These are phyloP conservation scores for Telmatherina bonti DNA, from an alignment of 2,797 vertebrate species.

Conservation along the genomic window DNA sequence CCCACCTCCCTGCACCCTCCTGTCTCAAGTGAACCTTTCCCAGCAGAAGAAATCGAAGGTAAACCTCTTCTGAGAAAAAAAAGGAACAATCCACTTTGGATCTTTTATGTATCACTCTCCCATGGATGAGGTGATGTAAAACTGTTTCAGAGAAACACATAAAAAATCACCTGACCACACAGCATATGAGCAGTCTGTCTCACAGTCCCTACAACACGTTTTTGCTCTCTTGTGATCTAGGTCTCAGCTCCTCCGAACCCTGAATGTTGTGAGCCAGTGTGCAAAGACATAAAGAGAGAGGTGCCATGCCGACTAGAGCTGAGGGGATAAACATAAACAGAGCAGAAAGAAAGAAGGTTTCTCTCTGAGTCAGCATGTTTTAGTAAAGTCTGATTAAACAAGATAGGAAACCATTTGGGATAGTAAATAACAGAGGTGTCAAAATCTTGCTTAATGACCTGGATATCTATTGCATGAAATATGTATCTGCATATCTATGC, in stretches of 20 bases:
- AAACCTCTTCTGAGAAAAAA: constrained; percentile 62
- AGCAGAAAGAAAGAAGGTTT: constrained; percentile 55
- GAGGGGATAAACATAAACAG: constrained; percentile 72
- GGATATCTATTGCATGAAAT: constrained; percentile 71
- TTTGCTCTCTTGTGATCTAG: constrained; percentile 48
- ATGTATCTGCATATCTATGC: constrained; percentile 66
- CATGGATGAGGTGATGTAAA: constrained; percentile 12
- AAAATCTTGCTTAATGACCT: constrained; percentile 79
- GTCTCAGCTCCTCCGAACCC: constrained; percentile 22
- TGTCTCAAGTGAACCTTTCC: constrained; percentile 71
- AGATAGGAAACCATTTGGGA: constrained; percentile 65
- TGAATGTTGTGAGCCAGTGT: constrained; percentile 53
- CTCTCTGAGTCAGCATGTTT: constrained; percentile 74
- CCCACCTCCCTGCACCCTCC: constrained; percentile 47
- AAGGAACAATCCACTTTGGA: constrained; percentile 38
- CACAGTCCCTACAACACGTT: constrained; percentile 29
- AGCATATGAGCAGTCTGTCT: constrained; percentile 19
- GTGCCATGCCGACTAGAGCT: constrained; percentile 39
- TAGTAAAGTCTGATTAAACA: constrained; percentile 79
- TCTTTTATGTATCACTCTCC: constrained; percentile 54
- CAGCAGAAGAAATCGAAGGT: constrained; percentile 77
- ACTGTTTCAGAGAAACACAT: constrained; percentile 21
- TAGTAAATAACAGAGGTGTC: constrained; percentile 81
- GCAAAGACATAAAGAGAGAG: constrained; percentile 46
- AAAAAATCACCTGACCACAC: constrained; percentile 35